Percentiles rank a stretch among this genome's conserved stretches.
phyloP scores from a whole-genome alignment of 1,140 invertebrate species.

The Drosophila nannoptera region DNA sequence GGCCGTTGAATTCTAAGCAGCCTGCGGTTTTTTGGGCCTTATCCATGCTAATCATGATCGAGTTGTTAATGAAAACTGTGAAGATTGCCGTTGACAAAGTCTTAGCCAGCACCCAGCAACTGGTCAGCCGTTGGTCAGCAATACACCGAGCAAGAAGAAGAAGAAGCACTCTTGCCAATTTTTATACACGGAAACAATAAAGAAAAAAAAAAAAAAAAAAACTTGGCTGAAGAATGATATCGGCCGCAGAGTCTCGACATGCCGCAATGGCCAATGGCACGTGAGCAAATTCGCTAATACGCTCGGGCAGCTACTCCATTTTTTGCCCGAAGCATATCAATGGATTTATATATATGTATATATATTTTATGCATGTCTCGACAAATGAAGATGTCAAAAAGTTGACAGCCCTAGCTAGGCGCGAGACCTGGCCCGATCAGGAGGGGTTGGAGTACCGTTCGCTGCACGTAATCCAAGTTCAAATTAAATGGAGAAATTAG shows the following conservation, averaged over 20 bases:
- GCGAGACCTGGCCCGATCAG: too few species aligned
- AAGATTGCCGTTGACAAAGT: slow-evolving; percentile 51
- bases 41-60: slow-evolving; percentile 68
- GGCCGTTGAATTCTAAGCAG: slow-evolving; percentile 62
- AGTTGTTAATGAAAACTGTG: slow-evolving; percentile 69
- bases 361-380: too few species aligned
- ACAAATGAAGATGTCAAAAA: too few species aligned
- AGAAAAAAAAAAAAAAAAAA: slow-evolving; percentile 22
- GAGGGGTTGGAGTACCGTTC: too few species aligned
- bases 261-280: slow-evolving; percentile 16
- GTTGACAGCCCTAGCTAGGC: too few species aligned
- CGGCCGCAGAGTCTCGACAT: slow-evolving; percentile 9
- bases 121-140: slow-evolving; percentile 10
- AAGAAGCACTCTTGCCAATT: not conserved
- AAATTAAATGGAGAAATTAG: too few species aligned
- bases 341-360: slow-evolving; percentile 3
- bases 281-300: slow-evolving; percentile 36
- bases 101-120: slow-evolving; percentile 33
- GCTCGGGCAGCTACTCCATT: slow-evolving; percentile 30
- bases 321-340: slow-evolving; percentile 47
- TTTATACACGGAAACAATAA: slow-evolving; percentile 64
- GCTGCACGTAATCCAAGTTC: too few species aligned
- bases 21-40: slow-evolving; percentile 41
- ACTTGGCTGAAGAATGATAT: slow-evolving; percentile 6
- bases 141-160: not conserved